These are phyloP conservation scores for Arctopsyche grandis DNA, from an alignment of 1,140 invertebrate genomes.

Conservation along the genomic window DNA sequence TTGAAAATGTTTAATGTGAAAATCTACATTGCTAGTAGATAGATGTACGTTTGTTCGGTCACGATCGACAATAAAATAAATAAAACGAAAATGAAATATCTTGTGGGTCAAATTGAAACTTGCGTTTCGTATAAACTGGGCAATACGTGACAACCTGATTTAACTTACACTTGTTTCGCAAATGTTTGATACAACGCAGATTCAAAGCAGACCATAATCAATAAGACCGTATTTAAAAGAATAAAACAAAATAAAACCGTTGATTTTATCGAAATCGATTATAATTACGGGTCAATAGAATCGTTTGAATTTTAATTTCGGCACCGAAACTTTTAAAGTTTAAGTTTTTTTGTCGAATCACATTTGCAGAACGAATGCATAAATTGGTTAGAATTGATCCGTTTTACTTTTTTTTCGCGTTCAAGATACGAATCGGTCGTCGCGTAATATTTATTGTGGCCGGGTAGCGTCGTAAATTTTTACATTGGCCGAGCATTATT, in stretches of 20 bases:
- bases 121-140: not conserved
- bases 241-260: no score
- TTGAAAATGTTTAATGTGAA: slow-evolving; percentile 25
- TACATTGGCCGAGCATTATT: not conserved
- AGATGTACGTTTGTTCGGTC: slow-evolving; percentile 18
- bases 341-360: not conserved
- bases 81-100: slow-evolving; percentile 29
- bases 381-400: slow-evolving; percentile 8
- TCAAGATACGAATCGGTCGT: slow-evolving; percentile 12
- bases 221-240: no score
- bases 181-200: no score
- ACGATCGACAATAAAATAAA: slow-evolving; percentile 29
- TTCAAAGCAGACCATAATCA: no score
- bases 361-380: slow-evolving; percentile 14
- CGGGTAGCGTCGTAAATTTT: slow-evolving; percentile 2
- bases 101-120: slow-evolving; percentile 27
- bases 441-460: not conserved
- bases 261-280: not conserved
- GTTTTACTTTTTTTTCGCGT: not conserved
- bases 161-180: not conserved
- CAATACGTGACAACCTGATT: not conserved
- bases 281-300: slow-evolving; percentile 13
- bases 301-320: slow-evolving; percentile 21
- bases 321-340: not conserved
- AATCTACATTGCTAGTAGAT: slow-evolving; percentile 13